phyloP scores from a whole-genome alignment of 2,797 vertebrate species.

The Argyrosomus regius region DNA sequence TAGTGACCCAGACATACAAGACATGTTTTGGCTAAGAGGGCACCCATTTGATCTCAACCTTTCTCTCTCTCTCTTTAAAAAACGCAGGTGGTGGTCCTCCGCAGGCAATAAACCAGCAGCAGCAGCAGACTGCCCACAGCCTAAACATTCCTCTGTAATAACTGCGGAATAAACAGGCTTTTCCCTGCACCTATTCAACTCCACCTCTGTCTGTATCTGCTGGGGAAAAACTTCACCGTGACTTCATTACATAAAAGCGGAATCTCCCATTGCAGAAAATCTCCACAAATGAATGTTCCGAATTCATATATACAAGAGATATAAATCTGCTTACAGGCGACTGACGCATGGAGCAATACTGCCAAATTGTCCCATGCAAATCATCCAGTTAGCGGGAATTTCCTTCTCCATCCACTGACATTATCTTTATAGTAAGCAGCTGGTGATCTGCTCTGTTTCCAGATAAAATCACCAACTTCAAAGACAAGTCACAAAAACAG shows the following conservation, averaged over 20 bases:
- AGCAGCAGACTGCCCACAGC: constrained; percentile 64
- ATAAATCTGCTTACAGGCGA: background rate
- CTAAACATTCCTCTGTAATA: constrained; percentile 71
- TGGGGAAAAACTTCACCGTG: constrained; percentile 1
- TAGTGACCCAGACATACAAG: background rate
- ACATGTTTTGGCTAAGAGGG: constrained; percentile 30
- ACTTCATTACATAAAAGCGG: constrained; percentile 27
- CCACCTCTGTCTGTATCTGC: constrained; percentile 32
- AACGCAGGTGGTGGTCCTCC: constrained; percentile 67
- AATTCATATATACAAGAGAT: background rate
- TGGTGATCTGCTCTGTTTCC: constrained; percentile 19
- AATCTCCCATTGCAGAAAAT: constrained; percentile 11
- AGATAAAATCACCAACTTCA: constrained; percentile 23
- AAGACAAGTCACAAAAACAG: background rate
- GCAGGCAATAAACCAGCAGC: constrained; percentile 55
- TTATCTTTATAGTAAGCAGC: constrained; percentile 38
- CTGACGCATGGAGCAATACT: background rate
- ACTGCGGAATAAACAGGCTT: constrained; percentile 51
- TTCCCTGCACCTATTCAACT: constrained; percentile 38
- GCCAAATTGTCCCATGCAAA: constrained; percentile 1
- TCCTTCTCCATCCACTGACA: constrained; percentile 17
- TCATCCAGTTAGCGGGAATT: constrained; percentile 6
- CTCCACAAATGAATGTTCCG: background rate
- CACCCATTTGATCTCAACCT: constrained; percentile 31
- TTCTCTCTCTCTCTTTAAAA: constrained; percentile 7